Evolutionary conservation across 2,888 invertebrate species (phyloP).

Genomic region (Epicampocera succincta): DNA sequence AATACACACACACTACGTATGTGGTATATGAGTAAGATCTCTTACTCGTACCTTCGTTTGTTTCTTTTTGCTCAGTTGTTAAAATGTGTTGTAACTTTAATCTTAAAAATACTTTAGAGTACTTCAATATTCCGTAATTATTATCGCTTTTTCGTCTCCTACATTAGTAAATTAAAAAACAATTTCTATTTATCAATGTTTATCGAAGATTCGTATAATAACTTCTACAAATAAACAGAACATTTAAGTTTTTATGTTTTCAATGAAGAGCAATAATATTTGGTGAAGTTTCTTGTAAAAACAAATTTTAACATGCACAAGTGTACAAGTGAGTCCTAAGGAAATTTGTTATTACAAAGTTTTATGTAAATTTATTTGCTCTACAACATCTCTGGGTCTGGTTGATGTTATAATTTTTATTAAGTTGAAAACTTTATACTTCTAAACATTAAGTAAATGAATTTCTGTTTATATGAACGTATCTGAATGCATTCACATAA

Average conservation of each 20-base stretch:
- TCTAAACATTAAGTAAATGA: not conserved
- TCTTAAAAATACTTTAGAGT: too few relatives aligned
- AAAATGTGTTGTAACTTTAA: too few relatives aligned
- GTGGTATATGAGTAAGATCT: too few relatives aligned
- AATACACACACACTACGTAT: too few relatives aligned
- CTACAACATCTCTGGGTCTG: constrained; percentile 1
- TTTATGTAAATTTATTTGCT: constrained; percentile 8
- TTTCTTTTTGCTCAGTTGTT: too few relatives aligned
- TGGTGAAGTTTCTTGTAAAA: constrained; percentile 18
- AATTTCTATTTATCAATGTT: not conserved
- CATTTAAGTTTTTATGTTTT: not conserved
- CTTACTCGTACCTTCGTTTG: too few relatives aligned
- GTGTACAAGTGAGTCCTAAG: not conserved
- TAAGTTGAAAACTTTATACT: not conserved
- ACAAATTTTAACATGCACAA: constrained; percentile 8
- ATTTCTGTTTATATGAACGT: not conserved
- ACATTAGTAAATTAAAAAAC: too few relatives aligned
- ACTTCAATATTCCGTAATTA: too few relatives aligned
- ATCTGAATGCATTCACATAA: not conserved
- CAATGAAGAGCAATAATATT: constrained; percentile 22
- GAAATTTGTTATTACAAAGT: constrained; percentile 10
- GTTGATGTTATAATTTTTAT: constrained; percentile 32
- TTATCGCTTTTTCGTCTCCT: too few relatives aligned
- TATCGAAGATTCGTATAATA: constrained; percentile 7
- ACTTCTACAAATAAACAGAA: constrained; percentile 5